These are phyloP conservation scores for Catotricha subobsoleta DNA, from an alignment of 2,888 invertebrate genomes.

Conservation along the genomic window DNA sequence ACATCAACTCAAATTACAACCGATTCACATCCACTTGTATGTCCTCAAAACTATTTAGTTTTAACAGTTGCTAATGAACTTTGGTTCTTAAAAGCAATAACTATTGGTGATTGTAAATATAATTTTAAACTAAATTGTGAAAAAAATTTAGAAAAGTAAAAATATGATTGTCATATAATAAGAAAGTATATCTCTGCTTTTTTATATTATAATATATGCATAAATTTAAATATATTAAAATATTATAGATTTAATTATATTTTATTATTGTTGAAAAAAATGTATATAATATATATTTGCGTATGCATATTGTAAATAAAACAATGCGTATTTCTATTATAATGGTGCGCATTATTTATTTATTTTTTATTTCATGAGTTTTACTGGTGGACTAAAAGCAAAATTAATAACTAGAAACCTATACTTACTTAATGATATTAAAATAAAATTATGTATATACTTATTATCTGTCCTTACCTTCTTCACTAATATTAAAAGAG, in stretches of 20 bases:
- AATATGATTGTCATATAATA: slow-evolving; percentile 87
- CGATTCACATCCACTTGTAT: slow-evolving; percentile 11
- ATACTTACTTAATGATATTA: too few relatives aligned
- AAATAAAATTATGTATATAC: too few relatives aligned
- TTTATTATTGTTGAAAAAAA: neutral
- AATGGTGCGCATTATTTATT: too few relatives aligned
- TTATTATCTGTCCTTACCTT: too few relatives aligned
- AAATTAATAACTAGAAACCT: neutral
- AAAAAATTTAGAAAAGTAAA: slow-evolving; percentile 40
- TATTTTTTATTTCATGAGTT: too few relatives aligned
- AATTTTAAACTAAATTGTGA: slow-evolving; percentile 2
- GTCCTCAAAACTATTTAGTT: slow-evolving; percentile 15
- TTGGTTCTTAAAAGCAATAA: slow-evolving; percentile 19
- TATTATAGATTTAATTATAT: neutral
- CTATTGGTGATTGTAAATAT: slow-evolving; percentile 14
- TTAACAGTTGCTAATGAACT: slow-evolving; percentile 14
- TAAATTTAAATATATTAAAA: too few relatives aligned
- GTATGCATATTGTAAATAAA: neutral
- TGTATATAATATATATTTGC: neutral
- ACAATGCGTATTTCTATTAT: neutral
- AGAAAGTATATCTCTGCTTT: too few relatives aligned
- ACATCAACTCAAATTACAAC: slow-evolving; percentile 14
- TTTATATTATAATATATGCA: too few relatives aligned
- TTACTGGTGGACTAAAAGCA: neutral
- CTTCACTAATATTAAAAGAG: too few relatives aligned